phyloP scores from a whole-genome alignment of 2,113 vertebrate species.

The Isichthys henryi region DNA sequence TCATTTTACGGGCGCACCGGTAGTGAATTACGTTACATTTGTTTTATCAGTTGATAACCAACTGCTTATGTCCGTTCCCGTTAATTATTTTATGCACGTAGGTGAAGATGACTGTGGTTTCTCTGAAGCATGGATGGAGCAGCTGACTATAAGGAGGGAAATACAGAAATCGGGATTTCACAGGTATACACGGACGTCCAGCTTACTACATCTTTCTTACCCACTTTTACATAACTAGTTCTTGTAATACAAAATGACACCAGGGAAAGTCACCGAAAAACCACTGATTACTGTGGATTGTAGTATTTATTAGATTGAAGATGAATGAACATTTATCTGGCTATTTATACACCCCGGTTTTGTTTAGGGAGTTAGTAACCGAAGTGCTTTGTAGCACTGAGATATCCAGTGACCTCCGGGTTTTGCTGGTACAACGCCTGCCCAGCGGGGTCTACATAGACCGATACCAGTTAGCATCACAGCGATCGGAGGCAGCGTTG shows the following conservation, averaged over 20 bases:
- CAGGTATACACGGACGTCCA: slow-evolving; percentile 41
- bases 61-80: neutral
- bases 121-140: slow-evolving; percentile 34
- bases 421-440: slow-evolving; percentile 61
- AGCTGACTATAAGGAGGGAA: slow-evolving; percentile 44
- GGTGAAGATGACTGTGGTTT: slow-evolving; percentile 36
- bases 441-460: slow-evolving; percentile 78
- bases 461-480: slow-evolving; percentile 74
- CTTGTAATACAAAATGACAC: neutral
- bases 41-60: neutral
- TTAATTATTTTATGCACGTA: slow-evolving; percentile 19
- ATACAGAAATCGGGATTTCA: slow-evolving; percentile 60
- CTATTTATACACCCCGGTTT: neutral
- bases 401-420: slow-evolving; percentile 43
- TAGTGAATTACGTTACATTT: neutral
- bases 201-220: neutral
- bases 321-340: neutral
- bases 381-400: slow-evolving; percentile 54
- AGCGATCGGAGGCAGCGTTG: slow-evolving; percentile 61
- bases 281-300: neutral
- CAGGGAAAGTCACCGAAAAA: neutral
- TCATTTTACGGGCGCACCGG: neutral
- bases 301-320: neutral
- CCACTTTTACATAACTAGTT: neutral
- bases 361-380: slow-evolving; percentile 70